phyloP scores from a whole-genome alignment of 2,888 invertebrate species.

The Lottia scabra region DNA sequence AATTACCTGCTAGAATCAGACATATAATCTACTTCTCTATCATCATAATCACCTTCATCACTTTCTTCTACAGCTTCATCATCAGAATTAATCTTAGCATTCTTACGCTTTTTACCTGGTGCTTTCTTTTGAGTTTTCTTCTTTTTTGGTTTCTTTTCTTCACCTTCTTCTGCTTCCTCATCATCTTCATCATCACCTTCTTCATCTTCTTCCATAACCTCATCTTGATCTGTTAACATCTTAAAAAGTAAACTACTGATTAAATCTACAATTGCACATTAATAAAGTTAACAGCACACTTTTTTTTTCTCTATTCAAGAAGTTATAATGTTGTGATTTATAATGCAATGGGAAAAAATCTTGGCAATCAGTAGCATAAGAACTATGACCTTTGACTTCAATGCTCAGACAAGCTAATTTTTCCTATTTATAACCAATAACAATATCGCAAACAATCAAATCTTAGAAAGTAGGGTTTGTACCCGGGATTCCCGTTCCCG shows the following conservation, averaged over 20 bases:
- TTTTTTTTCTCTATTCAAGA: too few species aligned
- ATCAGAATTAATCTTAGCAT: slow-evolving; percentile 75
- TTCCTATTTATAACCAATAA: too few species aligned
- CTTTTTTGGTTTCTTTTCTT: slow-evolving; percentile 28
- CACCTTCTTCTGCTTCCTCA: slow-evolving; percentile 77
- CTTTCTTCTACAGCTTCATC: slow-evolving; percentile 95
- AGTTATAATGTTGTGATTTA: too few species aligned
- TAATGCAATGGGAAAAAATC: too few species aligned
- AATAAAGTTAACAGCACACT: too few species aligned
- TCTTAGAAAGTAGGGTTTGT: too few species aligned
- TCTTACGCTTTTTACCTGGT: slow-evolving; percentile 76
- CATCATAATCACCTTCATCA: slow-evolving; percentile 97
- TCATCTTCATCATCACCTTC: slow-evolving; percentile 74
- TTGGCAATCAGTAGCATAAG: too few species aligned
- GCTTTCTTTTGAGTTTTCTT: slow-evolving; percentile 47
- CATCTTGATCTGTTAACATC: slow-evolving; percentile 65
- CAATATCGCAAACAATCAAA: too few species aligned
- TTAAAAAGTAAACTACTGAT: slow-evolving; percentile 28
- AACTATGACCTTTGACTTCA: too few species aligned
- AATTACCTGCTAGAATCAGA: slow-evolving; percentile 74
- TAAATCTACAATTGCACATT: too few species aligned
- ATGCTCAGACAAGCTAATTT: too few species aligned
- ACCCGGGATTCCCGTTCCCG: too few species aligned
- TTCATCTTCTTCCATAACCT: slow-evolving; percentile 69
- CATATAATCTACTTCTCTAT: slow-evolving; percentile 93